These are phyloP conservation scores for Platycheirus albimanus DNA, from an alignment of 2,888 invertebrate genomes.

Conservation along the genomic window DNA sequence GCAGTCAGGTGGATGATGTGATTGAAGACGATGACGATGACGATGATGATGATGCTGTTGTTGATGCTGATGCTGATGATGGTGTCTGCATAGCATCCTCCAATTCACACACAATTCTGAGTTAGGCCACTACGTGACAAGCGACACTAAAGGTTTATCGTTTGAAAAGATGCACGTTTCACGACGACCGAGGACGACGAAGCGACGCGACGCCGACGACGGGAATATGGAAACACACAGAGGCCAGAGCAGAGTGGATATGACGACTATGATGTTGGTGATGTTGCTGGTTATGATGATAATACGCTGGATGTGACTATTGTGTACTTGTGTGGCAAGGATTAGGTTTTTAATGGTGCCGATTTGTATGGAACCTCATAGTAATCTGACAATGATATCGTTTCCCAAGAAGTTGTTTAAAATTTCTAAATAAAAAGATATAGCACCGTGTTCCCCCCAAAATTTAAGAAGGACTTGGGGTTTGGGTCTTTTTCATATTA, in stretches of 20 bases:
- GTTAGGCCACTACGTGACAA: constrained; percentile 66
- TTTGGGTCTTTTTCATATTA: constrained; percentile 9
- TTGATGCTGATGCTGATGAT: constrained; percentile 34
- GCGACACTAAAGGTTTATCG: constrained; percentile 69
- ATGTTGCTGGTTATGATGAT: constrained; percentile 24
- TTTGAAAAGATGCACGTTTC: constrained; percentile 71
- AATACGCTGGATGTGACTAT: constrained; percentile 42
- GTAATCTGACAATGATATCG: constrained; percentile 56
- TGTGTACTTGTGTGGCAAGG: constrained; percentile 56
- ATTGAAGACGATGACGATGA: constrained; percentile 28
- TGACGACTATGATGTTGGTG: constrained; percentile 15
- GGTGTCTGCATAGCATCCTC: constrained; percentile 64
- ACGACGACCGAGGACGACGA: constrained; percentile 46
- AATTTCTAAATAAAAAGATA: constrained; percentile 58
- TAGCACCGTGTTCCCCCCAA: constrained; percentile 3
- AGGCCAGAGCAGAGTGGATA: too few species aligned
- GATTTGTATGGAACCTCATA: constrained; percentile 65
- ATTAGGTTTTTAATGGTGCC: constrained; percentile 64
- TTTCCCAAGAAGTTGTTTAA: constrained; percentile 59
- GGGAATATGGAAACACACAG: too few species aligned
- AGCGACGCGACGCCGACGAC: neutral
- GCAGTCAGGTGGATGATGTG: constrained; percentile 54
- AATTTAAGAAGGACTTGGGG: neutral
- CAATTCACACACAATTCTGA: constrained; percentile 67
- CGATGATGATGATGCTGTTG: too few species aligned